These are phyloP conservation scores for Myrmecobius fasciatus DNA, from an alignment of 2,113 vertebrate genomes.

Conservation along the genomic window DNA sequence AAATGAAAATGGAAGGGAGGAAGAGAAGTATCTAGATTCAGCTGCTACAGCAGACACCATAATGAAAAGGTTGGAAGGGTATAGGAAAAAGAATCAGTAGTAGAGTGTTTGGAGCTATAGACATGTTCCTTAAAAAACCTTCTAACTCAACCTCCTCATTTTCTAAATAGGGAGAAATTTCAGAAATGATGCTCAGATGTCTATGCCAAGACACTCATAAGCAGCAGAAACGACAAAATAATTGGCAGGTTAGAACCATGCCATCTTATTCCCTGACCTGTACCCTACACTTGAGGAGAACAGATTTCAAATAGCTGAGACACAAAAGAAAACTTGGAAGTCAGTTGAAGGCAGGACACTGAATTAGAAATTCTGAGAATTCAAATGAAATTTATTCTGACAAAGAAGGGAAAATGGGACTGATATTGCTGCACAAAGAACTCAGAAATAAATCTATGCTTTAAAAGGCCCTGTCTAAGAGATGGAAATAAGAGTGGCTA, in stretches of 20 bases:
- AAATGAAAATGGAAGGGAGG: neutral
- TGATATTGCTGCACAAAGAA: too few relatives aligned
- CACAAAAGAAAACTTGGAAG: neutral
- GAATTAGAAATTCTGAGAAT: too few relatives aligned
- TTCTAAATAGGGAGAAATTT: neutral
- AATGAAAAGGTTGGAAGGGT: neutral
- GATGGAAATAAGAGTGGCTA: too few relatives aligned
- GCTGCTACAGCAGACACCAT: neutral
- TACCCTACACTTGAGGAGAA: neutral
- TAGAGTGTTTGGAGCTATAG: neutral
- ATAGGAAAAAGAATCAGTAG: neutral
- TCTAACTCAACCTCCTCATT: neutral
- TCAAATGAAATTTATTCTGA: too few relatives aligned
- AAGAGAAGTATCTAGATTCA: neutral
- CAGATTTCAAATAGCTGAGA: neutral
- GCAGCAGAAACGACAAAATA: neutral
- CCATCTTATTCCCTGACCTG: neutral
- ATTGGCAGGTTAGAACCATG: neutral
- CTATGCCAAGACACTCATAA: neutral
- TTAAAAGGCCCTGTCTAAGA: too few relatives aligned
- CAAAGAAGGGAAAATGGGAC: too few relatives aligned
- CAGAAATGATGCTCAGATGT: neutral
- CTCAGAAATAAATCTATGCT: too few relatives aligned
- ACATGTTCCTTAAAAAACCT: neutral
- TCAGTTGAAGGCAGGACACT: neutral